Conservation (phyloP, 1,140 invertebrate species). For the Magallana gigas region DNA sequence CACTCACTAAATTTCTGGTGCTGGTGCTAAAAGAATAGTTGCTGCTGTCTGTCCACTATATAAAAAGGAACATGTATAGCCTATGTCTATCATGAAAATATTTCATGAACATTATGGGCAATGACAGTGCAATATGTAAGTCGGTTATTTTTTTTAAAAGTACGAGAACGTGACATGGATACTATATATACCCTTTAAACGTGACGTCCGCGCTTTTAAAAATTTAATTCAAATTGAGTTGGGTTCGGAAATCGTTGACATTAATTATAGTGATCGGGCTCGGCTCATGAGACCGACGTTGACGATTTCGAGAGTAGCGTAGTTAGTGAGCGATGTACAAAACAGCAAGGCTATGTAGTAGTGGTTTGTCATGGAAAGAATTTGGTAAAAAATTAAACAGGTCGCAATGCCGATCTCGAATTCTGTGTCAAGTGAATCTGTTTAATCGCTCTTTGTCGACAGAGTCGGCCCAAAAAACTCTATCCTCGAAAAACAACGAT, state of each 20-base stretch:
- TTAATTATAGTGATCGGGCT: too few relatives aligned
- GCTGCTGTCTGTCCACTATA: too few relatives aligned
- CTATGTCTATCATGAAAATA: too few relatives aligned
- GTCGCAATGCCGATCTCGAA: not conserved
- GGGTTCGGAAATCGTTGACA: not conserved
- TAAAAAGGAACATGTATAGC: too few relatives aligned
- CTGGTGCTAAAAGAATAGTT: too few relatives aligned
- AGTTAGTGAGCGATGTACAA: not conserved
- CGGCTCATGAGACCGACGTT: too few relatives aligned
- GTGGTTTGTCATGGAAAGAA: conserved; percentile 20
- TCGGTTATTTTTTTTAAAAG: too few relatives aligned
- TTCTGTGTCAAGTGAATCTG: not conserved
- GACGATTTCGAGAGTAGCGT: not conserved
- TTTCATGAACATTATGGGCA: too few relatives aligned
- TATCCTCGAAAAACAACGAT: not conserved
- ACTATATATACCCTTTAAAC: not conserved
- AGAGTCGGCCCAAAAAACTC: not conserved
- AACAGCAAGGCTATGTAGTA: not conserved
- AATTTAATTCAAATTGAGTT: conserved; percentile 4
- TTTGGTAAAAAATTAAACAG: not conserved
- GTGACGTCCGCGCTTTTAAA: not conserved
- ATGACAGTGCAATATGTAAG: too few relatives aligned
- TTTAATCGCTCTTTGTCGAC: not conserved
- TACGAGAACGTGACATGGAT: too few relatives aligned
- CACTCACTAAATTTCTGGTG: too few relatives aligned